Evolutionary conservation across 2,113 vertebrate genomes (phyloP), one percentile per base, ranked within the genome.

Genomic region (Grus americana): DNA sequence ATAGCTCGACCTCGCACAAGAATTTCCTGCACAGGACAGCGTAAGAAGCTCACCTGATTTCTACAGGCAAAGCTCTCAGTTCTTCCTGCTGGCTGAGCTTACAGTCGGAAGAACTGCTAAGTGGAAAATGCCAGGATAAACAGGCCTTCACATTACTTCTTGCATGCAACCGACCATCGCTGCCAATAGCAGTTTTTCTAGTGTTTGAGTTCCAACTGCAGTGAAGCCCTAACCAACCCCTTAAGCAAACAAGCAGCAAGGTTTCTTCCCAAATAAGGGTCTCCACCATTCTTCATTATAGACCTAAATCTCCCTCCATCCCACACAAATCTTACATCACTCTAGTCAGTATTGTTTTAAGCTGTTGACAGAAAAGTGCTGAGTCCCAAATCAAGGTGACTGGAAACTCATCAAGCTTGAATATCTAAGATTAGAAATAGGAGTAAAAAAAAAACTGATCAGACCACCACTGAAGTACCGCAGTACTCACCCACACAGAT

Each of bases 81-180:
- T 75, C 54, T 63, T 3, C 0, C 61, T 73, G 36, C 44, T 13
- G 6, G 29, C 44, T 54, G 66, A 79, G 67, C 40, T 62, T 50
- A 62, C 73, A 85, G 68, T 22, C 3, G 0, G 52, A 92, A 73
- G 71, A 93, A 81, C 18, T 0, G 0, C 54, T 38, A 62, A 88
- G 59, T 36, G 40, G 58, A 79, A 96, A 92, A 92, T 3, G 23
- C 71, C 68, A 79, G 90, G 76, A 68, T 54, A 92, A 95, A 93
- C 62, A 93, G 68, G 36, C 27, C 58, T 80, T 75, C 74, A 32
- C 12, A 17, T 42, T 87, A 27, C 81, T 86, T 68, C 62, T 85
- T 79, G 23, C 58, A 42, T 86, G 79, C 58, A 87, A 62, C 49
- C 5, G 2, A 32, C 47, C 87, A 72, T 32, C 34, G 29, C 47